Base-by-base conservation (phyloP, 2,888 invertebrate species). In the Atethmia centrago region DNA sequence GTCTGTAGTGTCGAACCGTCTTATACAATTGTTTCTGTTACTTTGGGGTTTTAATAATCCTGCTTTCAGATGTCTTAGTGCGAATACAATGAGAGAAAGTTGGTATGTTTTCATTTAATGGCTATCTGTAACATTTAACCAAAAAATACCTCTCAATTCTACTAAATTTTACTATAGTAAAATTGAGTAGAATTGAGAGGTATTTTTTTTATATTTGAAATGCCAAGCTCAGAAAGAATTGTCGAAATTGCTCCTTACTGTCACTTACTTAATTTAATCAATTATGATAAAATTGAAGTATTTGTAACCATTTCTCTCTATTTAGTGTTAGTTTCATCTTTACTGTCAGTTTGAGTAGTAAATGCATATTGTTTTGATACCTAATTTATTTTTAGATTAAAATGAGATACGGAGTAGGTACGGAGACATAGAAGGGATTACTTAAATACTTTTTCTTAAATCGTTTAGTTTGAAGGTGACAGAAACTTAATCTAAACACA, bases 371-470 rank as follows among this genome's bases (percentile, higher is more conserved):
- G 7, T 28, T 40, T 25, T 16, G 0, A 3, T n/a, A 63, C 16
- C 45, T 47, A 47, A n/a, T 19, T 21, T 8, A 3, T 31, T 31
- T 19, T 21, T 16, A 21, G 3, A 45, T 53, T 53, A 8, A 77
- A 77, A 77, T 77, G 51, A 77, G 69, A 67, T 77, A 74, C 28
- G 16, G 36, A 65, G 19, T 45, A 77, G 69, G 59, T 77, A 74
- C 28, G 16, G 36, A 65, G 19, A 47, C 8, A 8, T 19, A 47
- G 21, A 47, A 21, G 19, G 0, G 3, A 8, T 47, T 21, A 21
- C 19, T 47, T 16, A 19, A 56, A 73, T 42, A 8, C 16, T 31
- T 25, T 21, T 16, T 28, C 28, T 42, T 21, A n/a, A 56, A 40
- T 49, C 28, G 1, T 55, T 28, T 55, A 4, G 8, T 16, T 36